Evolutionary conservation across 2,113 vertebrate genomes (phyloP).

Genomic region (Crocuta crocuta): DNA sequence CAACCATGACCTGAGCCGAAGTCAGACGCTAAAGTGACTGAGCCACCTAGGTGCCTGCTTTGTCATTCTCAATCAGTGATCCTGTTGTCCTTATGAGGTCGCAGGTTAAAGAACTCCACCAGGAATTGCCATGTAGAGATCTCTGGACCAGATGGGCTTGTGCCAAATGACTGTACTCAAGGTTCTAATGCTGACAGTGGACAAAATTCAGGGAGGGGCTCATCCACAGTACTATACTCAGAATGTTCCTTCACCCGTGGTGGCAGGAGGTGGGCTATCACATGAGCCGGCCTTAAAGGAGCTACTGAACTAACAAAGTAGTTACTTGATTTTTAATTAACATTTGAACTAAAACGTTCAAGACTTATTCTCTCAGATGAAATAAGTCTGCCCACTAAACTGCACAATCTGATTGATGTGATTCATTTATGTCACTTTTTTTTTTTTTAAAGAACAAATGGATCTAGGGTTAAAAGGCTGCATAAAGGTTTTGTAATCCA

Average conservation of each 20-base stretch:
- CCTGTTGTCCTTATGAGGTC: neutral
- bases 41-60: neutral
- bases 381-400: neutral
- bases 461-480: neutral
- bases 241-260: neutral
- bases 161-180: neutral
- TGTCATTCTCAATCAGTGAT: neutral
- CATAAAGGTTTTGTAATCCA: neutral
- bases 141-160: neutral
- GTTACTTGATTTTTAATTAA: neutral
- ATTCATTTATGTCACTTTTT: neutral
- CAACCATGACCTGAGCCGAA: too few relatives aligned
- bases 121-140: neutral
- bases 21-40: too few relatives aligned
- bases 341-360: neutral
- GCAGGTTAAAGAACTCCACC: neutral
- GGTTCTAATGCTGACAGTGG: neutral
- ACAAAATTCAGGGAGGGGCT: neutral
- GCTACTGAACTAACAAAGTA: neutral
- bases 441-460: neutral
- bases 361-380: neutral
- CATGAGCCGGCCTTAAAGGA: neutral
- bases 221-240: neutral
- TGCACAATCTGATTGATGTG: neutral
- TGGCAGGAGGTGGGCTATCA: neutral